phyloP scores from a whole-genome alignment of 2,888 invertebrate species.

The Hermodice carunculata region DNA sequence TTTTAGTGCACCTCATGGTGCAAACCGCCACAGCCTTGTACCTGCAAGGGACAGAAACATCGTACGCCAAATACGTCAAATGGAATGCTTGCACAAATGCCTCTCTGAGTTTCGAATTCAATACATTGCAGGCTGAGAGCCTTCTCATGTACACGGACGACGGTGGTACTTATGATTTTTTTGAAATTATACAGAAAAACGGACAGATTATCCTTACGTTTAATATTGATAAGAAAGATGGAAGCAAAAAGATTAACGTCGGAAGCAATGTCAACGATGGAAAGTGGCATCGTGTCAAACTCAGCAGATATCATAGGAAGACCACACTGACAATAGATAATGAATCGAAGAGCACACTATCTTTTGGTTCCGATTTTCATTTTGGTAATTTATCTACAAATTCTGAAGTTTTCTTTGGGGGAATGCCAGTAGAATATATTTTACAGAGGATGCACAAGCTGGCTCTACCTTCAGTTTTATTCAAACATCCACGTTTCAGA shows the following conservation, averaged over 20 bases:
- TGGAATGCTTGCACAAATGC: slow-evolving; percentile 66
- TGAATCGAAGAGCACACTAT: slow-evolving; percentile 43
- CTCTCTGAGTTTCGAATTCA: slow-evolving; percentile 63
- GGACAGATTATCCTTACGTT: slow-evolving; percentile 80
- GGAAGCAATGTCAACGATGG: slow-evolving; percentile 81
- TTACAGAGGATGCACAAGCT: slow-evolving; percentile 39
- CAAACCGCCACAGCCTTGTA: too few species aligned
- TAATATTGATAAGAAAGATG: slow-evolving; percentile 59
- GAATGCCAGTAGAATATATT: slow-evolving; percentile 49
- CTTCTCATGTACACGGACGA: slow-evolving; percentile 93
- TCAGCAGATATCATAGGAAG: slow-evolving; percentile 72
- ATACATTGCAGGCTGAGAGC: slow-evolving; percentile 71
- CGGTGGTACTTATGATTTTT: slow-evolving; percentile 90
- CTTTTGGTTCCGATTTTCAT: slow-evolving; percentile 60
- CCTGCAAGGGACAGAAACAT: too few species aligned
- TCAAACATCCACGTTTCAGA: slow-evolving; percentile 44
- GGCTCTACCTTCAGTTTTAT: slow-evolving; percentile 51
- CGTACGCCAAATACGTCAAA: slow-evolving; percentile 60
- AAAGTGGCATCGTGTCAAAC: slow-evolving; percentile 92
- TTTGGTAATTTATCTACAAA: slow-evolving; percentile 54
- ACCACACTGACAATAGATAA: slow-evolving; percentile 60
- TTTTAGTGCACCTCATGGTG: too few species aligned
- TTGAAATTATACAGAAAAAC: slow-evolving; percentile 79
- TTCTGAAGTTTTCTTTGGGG: slow-evolving; percentile 63
- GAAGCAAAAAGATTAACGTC: slow-evolving; percentile 48